Conservation (phyloP, 2,888 invertebrate genomes). For the Lithophane ornitopus region DNA sequence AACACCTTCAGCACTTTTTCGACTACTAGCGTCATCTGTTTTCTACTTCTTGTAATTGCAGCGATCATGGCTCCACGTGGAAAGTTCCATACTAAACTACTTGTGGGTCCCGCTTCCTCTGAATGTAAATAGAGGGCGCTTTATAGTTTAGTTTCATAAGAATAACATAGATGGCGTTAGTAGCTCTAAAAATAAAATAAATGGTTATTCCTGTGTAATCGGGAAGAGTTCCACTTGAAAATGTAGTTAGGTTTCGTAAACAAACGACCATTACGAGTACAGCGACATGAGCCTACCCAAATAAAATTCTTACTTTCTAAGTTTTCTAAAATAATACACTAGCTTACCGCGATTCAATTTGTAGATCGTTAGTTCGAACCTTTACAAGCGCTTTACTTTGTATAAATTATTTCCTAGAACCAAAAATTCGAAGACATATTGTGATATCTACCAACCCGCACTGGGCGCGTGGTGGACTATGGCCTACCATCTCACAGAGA, state of each 20-base stretch:
- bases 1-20: neutral
- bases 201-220: neutral
- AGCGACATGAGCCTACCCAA: neutral
- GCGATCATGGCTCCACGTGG: neutral
- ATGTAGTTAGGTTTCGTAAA: neutral
- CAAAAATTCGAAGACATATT: no score
- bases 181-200: neutral
- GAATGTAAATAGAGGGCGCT: conserved; percentile 29
- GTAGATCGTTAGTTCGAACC: no score
- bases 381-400: no score
- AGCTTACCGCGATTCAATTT: neutral
- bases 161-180: conserved; percentile 28
- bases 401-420: no score
- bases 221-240: neutral
- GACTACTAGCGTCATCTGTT: conserved; percentile 38
- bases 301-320: neutral
- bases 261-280: neutral
- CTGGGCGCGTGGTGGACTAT: no score
- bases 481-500: no score
- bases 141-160: neutral
- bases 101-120: neutral
- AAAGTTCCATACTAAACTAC: no score
- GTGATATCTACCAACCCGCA: no score
- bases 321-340: neutral
- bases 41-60: neutral